Conservation (phyloP, 2,797 vertebrate species). For the Propithecus deckenii region DNA sequence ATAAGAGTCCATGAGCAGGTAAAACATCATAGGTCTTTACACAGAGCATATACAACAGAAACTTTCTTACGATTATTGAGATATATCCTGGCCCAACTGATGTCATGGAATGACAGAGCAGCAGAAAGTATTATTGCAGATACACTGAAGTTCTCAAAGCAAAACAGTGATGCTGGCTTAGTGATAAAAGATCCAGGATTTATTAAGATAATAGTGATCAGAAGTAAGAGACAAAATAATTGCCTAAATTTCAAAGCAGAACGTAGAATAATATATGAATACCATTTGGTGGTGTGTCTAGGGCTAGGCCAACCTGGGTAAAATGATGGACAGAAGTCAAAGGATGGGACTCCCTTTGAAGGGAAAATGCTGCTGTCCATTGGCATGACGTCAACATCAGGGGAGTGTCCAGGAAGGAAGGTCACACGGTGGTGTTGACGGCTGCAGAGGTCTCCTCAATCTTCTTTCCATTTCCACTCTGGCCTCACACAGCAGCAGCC, state of each 20-base stretch:
- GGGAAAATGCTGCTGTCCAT: neutral
- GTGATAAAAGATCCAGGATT: neutral
- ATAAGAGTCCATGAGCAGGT: neutral
- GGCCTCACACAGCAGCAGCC: neutral
- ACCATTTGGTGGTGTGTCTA: rapidly evolving
- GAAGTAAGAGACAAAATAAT: neutral
- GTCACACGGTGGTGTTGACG: neutral
- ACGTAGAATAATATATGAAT: neutral
- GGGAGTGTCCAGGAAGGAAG: too few relatives aligned
- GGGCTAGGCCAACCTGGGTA: neutral
- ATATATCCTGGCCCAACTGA: neutral
- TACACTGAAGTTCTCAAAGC: neutral
- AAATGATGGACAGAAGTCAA: neutral
- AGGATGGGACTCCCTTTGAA: neutral
- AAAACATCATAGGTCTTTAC: neutral
- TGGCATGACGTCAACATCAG: neutral
- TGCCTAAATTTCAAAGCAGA: neutral
- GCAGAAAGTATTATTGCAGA: neutral
- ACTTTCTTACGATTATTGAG: neutral
- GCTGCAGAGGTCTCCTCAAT: neutral
- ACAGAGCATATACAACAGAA: neutral
- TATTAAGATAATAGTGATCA: neutral
- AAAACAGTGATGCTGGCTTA: neutral
- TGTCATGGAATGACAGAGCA: neutral
- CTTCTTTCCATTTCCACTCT: neutral